These are phyloP conservation scores for Oreochromis grahami DNA, from an alignment of 2,797 vertebrate species.

Conservation along the genomic window DNA sequence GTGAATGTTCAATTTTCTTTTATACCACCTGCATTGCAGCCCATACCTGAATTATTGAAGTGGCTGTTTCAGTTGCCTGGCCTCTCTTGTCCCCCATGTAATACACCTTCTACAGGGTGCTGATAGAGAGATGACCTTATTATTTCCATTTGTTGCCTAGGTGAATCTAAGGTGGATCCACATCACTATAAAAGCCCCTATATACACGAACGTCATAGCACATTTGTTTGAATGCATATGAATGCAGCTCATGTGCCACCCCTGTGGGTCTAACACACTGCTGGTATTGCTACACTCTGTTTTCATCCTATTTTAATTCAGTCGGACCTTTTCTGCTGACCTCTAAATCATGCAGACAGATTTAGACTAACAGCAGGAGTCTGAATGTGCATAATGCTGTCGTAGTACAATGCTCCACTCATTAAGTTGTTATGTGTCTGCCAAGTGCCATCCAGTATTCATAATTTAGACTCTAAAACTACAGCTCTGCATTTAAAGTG, in stretches of 20 bases:
- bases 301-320: neutral
- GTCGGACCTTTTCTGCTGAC: neutral
- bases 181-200: neutral
- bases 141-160: neutral
- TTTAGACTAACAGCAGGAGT: neutral
- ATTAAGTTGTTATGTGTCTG: neutral
- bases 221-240: neutral
- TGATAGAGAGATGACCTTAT: conserved; percentile 14
- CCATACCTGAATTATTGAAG: conserved; percentile 72
- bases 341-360: neutral
- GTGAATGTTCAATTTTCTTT: neutral
- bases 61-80: conserved; percentile 50
- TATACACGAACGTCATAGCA: neutral
- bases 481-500: neutral
- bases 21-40: conserved; percentile 11
- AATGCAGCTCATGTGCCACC: neutral
- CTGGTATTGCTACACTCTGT: neutral
- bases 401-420: neutral
- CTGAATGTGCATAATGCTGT: neutral
- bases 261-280: neutral
- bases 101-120: conserved; percentile 37
- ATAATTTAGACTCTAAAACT: neutral
- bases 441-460: neutral
- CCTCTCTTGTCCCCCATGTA: conserved; percentile 41
- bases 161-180: neutral